A percentile compares a stretch with the other conserved stretches of the same genome.
These are phyloP conservation scores for Danio jaintianensis DNA, from an alignment of 2,797 vertebrate genomes.

Conservation along the genomic window DNA sequence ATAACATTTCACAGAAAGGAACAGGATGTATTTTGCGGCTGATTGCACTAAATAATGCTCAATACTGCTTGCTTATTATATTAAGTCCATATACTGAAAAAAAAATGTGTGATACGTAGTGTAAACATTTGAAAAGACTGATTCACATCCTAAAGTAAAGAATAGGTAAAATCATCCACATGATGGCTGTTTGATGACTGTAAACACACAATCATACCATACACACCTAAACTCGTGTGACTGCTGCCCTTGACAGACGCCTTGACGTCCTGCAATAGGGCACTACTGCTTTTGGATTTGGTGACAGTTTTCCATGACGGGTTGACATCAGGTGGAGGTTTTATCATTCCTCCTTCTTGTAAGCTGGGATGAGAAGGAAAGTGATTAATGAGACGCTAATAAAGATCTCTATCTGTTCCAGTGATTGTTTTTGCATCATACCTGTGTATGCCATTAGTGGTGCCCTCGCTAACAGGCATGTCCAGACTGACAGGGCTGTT, in stretches of 20 bases:
- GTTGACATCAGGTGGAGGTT: slow-evolving; percentile 73
- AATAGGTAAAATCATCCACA: slow-evolving; percentile 41
- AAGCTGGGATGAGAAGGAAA: slow-evolving; percentile 66
- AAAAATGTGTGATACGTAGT: background rate
- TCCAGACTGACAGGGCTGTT: slow-evolving; percentile 93
- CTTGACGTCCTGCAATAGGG: slow-evolving; percentile 82
- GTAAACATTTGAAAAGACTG: slow-evolving; percentile 33
- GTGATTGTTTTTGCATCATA: slow-evolving; percentile 52
- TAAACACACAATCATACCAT: slow-evolving; percentile 46
- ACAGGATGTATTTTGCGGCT: slow-evolving; percentile 23
- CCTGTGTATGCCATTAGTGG: slow-evolving; percentile 74
- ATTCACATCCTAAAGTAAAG: slow-evolving; percentile 23
- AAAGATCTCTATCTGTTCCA: background rate
- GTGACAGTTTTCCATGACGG: slow-evolving; percentile 87
- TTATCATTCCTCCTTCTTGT: slow-evolving; percentile 81
- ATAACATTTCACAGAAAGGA: slow-evolving; percentile 31
- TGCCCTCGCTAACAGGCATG: slow-evolving; percentile 81
- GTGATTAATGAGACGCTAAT: background rate
- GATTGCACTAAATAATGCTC: background rate
- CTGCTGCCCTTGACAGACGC: slow-evolving; percentile 76
- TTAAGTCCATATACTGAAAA: slow-evolving; percentile 11
- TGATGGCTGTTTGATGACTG: background rate
- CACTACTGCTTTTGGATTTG: slow-evolving; percentile 89
- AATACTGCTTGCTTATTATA: slow-evolving; percentile 21
- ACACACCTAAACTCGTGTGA: slow-evolving; percentile 72